A percentile compares a stretch with the other conserved stretches of the same genome.
Conservation (phyloP, 2,888 invertebrate species). For the Cheilosia vernalis region DNA sequence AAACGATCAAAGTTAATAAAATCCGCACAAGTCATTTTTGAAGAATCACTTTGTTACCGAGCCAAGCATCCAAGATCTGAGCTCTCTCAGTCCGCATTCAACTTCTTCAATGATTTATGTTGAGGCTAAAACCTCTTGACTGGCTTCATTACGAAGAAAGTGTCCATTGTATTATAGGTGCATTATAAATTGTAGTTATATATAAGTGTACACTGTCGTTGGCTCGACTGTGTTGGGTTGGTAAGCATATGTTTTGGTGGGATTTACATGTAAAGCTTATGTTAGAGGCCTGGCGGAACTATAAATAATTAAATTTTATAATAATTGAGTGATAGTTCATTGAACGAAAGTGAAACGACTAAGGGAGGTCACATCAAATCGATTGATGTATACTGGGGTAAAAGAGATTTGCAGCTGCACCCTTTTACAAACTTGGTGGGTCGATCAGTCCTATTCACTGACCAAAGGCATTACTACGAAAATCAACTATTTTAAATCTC, state of each 20-base stretch:
- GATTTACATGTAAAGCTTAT: constrained; percentile 53
- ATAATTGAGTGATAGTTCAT: constrained; percentile 51
- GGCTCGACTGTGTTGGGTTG: background rate
- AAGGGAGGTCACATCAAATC: background rate
- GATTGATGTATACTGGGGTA: background rate
- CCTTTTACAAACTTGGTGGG: too few relatives aligned
- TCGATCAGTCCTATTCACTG: too few relatives aligned
- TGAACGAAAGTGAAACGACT: constrained; percentile 10
- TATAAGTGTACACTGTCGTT: constrained; percentile 16
- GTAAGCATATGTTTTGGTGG: constrained; percentile 20
- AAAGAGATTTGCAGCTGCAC: background rate
- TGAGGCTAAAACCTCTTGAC: constrained; percentile 27
- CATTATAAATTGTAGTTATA: constrained; percentile 35
- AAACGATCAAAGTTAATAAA: constrained; percentile 42
- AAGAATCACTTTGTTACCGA: constrained; percentile 54
- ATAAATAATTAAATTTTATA: constrained; percentile 41
- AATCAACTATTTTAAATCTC: too few relatives aligned
- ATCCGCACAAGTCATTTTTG: constrained; percentile 45
- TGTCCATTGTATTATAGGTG: constrained; percentile 51
- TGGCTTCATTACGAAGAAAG: constrained; percentile 68
- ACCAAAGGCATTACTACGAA: too few relatives aligned
- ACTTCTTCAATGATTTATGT: constrained; percentile 56
- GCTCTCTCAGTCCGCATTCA: constrained; percentile 25
- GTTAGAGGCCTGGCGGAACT: constrained; percentile 14
- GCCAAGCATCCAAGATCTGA: constrained; percentile 19